Base-by-base conservation (phyloP, 2,113 vertebrate genomes). In the Clupea harengus region DNA sequence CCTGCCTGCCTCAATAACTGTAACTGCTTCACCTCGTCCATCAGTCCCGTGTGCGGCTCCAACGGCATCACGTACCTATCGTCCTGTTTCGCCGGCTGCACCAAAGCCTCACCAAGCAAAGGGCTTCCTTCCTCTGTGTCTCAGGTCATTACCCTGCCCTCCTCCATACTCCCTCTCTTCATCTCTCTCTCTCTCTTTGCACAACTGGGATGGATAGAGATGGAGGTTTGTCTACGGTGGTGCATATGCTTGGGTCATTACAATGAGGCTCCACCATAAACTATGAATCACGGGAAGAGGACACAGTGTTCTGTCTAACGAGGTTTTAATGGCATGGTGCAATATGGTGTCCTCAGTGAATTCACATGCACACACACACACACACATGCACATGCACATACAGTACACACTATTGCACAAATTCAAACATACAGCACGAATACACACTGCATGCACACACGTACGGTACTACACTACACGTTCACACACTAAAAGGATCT, bases 21-120 rank as follows among this genome's bases (percentile, higher is more conserved):
- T 93, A 96, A 96, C 95, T 99, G 98, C 95, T 96, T 96, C 92
- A 98, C 97, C 0, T 97, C 98, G 83, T 97, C 97, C 88, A 97
- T 99, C 94, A 97, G 97, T 88, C 98, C 97, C 0, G 98, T 99
- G 84, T 99, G 98, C 9, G 98, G 98, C 89, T 96, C 97, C 81
- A 97, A 99, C 0, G 96, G 96, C 0, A 72, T 98, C 92, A 99
- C 98, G 44, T 99, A 99, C 94, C 95, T 99, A 94, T 99, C 98
- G 0, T 95, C 96, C 93, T 99, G 98, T 93, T 98, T 99, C 1
- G 98, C 98, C 44, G 98, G 98, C 94, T 99, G 98, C 95, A 96
- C 90, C 86, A 95, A 91, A 87, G 89, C 92, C 89, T 95, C 95
- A 28, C 25, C 25, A 89, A 90, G 83, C 80, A 3, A 87, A 49